Percentiles rank a stretch among this genome's conserved stretches.
Conservation (phyloP, 2,888 invertebrate genomes). For the Omphaloscelis lunosa region DNA sequence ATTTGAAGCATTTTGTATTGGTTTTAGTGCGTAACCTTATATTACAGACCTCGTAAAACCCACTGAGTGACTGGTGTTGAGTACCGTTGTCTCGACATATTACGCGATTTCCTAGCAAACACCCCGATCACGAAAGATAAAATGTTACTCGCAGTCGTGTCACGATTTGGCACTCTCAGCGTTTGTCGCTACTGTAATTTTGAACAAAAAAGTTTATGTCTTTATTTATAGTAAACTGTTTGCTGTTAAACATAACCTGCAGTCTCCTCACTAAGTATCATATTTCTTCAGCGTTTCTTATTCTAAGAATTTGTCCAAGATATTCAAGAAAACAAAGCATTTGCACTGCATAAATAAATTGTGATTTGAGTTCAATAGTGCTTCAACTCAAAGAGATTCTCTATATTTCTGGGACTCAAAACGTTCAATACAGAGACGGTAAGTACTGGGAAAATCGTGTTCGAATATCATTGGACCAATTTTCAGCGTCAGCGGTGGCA, state of each 20-base stretch:
- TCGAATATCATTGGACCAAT: conserved; percentile 73
- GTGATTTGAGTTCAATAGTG: conserved; percentile 41
- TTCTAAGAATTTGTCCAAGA: conserved; percentile 21
- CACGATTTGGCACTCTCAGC: conserved; percentile 63
- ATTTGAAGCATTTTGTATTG: conserved; percentile 67
- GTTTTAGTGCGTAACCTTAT: conserved; percentile 73
- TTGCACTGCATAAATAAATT: conserved; percentile 43
- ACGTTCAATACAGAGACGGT: conserved; percentile 61
- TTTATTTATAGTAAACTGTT: conserved; percentile 51
- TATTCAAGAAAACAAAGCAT: conserved; percentile 24
- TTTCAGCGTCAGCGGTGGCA: conserved; percentile 59
- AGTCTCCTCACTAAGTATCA: background rate
- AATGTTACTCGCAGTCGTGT: conserved; percentile 58
- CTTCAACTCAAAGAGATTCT: conserved; percentile 52
- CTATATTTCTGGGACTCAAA: conserved; percentile 58
- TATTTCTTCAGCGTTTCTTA: conserved; percentile 3
- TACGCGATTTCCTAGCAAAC: conserved; percentile 69
- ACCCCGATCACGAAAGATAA: conserved; percentile 64
- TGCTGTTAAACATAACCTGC: conserved; percentile 47
- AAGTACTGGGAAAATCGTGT: conserved; percentile 68
- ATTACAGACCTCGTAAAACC: conserved; percentile 77
- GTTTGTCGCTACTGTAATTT: conserved; percentile 58
- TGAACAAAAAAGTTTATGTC: conserved; percentile 57
- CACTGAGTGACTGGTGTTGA: conserved; percentile 69
- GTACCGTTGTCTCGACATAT: conserved; percentile 70